These are phyloP conservation scores for Xylota sylvarum DNA, from an alignment of 2,888 invertebrate genomes.

Conservation along the genomic window DNA sequence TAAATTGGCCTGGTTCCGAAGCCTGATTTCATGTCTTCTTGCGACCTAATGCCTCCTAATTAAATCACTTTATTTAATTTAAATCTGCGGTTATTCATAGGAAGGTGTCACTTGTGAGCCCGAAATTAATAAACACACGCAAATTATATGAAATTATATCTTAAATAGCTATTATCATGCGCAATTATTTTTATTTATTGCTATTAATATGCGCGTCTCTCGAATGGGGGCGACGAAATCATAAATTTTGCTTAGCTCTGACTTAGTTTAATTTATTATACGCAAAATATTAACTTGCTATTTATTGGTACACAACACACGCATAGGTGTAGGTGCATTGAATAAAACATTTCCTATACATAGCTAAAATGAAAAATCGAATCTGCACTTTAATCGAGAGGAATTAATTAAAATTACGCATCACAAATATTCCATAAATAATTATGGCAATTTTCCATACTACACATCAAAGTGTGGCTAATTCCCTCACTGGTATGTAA, in stretches of 20 bases:
- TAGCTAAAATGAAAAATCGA: background rate
- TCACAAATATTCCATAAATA: background rate
- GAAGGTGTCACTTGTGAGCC: slow-evolving; percentile 40
- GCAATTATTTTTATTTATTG: slow-evolving; percentile 60
- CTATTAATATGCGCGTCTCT: slow-evolving; percentile 14
- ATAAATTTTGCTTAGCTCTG: slow-evolving; percentile 57
- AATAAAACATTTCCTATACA: background rate
- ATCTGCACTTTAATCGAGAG: background rate
- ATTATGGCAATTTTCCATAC: background rate
- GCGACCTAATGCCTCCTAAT: slow-evolving; percentile 50
- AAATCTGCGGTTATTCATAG: slow-evolving; percentile 44
- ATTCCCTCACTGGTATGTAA: slow-evolving; percentile 3
- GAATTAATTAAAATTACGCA: slow-evolving; percentile 3
- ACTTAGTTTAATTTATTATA: slow-evolving; percentile 50
- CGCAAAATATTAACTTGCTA: slow-evolving; percentile 9
- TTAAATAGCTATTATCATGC: slow-evolving; percentile 22
- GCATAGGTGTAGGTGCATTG: too few relatives aligned
- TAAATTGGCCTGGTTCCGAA: too few relatives aligned
- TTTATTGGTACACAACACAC: background rate
- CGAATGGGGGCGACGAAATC: slow-evolving; percentile 53
- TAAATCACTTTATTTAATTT: slow-evolving; percentile 48
- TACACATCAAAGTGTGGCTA: background rate
- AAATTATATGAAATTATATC: slow-evolving; percentile 35
- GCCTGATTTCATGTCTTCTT: too few relatives aligned
- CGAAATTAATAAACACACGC: slow-evolving; percentile 29